A percentile compares a stretch with the other conserved stretches of the same genome.
Evolutionary conservation across 2,113 vertebrate species (phyloP).

Genomic region (Pithys albifrons): DNA sequence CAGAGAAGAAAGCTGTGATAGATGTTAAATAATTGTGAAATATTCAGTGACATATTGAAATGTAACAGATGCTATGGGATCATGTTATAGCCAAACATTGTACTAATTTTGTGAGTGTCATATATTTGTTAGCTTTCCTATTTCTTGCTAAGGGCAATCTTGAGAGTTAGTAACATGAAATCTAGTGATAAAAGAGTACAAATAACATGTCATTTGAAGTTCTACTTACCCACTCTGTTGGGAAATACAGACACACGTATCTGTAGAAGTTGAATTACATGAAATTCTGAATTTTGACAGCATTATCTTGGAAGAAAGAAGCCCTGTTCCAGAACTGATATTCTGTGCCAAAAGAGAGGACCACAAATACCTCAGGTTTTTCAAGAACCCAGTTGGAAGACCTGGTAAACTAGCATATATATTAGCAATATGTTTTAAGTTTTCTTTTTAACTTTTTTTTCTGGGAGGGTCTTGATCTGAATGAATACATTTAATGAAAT

Average conservation of each 20-base stretch:
- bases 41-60: conserved; percentile 46
- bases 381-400: background rate
- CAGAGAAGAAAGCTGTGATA: conserved; percentile 30
- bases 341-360: background rate
- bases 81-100: conserved; percentile 36
- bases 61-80: conserved; percentile 44
- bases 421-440: background rate
- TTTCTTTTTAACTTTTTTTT: background rate
- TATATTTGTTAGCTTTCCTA: conserved; percentile 37
- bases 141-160: conserved; percentile 5
- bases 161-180: background rate
- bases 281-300: background rate
- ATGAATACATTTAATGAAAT: background rate
- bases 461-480: background rate
- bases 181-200: background rate
- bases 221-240: background rate
- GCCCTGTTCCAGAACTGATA: background rate
- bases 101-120: conserved; percentile 42
- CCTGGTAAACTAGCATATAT: background rate
- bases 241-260: background rate
- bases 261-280: background rate
- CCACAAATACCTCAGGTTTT: background rate
- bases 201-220: background rate
- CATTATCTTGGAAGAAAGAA: background rate
- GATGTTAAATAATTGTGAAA: conserved; percentile 57